Conservation (phyloP, 1,140 invertebrate genomes). For the Parapsyche elsis region DNA sequence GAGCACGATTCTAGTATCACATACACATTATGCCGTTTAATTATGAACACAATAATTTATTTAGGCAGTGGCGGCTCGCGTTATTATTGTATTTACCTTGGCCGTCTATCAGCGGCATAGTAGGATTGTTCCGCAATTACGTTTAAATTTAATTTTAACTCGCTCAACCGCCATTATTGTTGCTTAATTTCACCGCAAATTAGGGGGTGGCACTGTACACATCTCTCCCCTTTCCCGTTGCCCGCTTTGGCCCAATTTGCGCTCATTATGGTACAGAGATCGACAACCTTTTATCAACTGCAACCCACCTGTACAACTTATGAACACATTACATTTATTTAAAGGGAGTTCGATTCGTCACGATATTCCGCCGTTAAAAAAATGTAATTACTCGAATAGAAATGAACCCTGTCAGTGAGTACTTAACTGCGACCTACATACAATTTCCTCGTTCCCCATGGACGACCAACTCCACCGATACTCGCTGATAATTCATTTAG, state of each 20-base stretch:
- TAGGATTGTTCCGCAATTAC: neutral
- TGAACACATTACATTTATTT: no score
- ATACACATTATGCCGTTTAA: neutral
- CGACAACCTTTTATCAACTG: neutral
- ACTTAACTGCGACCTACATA: neutral
- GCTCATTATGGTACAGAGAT: neutral
- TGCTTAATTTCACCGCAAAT: conserved; percentile 26
- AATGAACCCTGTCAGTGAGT: neutral
- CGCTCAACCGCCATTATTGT: conserved; percentile 27
- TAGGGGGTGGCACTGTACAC: conserved; percentile 2
- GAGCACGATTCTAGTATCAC: no score
- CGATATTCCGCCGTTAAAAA: no score
- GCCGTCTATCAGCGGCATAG: neutral
- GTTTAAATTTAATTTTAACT: conserved; percentile 14
- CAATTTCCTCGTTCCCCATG: neutral
- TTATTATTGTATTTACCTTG: neutral
- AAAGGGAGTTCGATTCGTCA: no score
- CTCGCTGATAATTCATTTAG: neutral
- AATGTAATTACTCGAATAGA: no score
- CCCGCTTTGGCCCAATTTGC: conserved; percentile 14
- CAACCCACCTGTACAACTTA: no score
- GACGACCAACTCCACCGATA: neutral
- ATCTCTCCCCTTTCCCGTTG: neutral
- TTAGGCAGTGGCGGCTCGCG: neutral
- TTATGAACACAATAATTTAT: neutral